phyloP scores from a whole-genome alignment of 2,888 invertebrate species.

The Drosophila fungiperda region DNA sequence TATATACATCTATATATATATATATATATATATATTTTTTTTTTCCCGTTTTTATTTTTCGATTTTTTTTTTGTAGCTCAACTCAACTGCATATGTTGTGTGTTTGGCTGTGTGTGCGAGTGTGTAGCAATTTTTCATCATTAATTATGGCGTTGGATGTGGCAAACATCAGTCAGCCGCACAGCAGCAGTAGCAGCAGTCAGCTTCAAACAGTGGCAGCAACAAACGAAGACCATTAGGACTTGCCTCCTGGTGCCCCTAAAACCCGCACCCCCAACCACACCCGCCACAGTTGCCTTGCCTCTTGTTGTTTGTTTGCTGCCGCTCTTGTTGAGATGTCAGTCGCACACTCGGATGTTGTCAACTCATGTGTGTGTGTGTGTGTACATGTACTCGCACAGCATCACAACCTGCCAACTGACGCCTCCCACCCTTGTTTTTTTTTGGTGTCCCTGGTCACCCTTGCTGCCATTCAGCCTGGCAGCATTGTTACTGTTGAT shows the following conservation, averaged over 20 bases:
- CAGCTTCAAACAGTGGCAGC: constrained; percentile 37
- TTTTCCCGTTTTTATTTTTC: constrained; percentile 11
- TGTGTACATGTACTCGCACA: constrained; percentile 19
- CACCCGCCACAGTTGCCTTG: constrained; percentile 5
- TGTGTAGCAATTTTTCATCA: constrained; percentile 79
- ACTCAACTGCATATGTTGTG: constrained; percentile 66
- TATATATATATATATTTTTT: constrained; percentile 14
- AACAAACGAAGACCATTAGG: constrained; percentile 74
- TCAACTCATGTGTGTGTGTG: constrained; percentile 62
- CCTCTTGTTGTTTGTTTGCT: constrained; percentile 44
- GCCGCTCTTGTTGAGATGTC: constrained; percentile 70
- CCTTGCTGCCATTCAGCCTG: constrained; percentile 42
- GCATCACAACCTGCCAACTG: constrained; percentile 15
- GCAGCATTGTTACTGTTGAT: constrained; percentile 73
- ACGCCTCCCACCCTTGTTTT: background rate
- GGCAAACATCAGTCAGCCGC: constrained; percentile 76
- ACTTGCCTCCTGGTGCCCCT: constrained; percentile 23
- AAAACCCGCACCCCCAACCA: background rate
- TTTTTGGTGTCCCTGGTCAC: constrained; percentile 29
- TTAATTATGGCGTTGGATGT: constrained; percentile 78
- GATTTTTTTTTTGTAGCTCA: constrained; percentile 16
- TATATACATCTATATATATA: constrained; percentile 1
- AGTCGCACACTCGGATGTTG: constrained; percentile 75
- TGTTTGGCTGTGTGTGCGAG: constrained; percentile 40
- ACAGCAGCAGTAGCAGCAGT: constrained; percentile 40